Evolutionary conservation across 2,888 invertebrate species (phyloP).

Genomic region (Eristalis intricaria): DNA sequence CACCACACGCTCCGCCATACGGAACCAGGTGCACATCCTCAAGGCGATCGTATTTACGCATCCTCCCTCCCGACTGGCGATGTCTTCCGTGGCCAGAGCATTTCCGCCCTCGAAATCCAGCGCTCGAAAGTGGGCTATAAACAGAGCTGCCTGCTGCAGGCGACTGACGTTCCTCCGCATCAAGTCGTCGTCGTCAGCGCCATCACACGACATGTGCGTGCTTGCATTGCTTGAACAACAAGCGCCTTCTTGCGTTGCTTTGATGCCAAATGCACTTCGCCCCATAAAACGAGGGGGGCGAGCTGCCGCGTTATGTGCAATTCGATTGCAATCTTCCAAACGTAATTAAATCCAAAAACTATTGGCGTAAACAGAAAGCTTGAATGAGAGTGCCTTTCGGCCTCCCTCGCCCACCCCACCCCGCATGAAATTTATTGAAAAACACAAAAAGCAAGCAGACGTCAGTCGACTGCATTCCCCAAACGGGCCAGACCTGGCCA

Average conservation of each 20-base stretch:
- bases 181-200: neutral
- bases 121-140: neutral
- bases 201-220: neutral
- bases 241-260: neutral
- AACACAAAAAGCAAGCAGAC: conserved; percentile 41
- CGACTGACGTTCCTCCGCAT: neutral
- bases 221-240: neutral
- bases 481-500: conserved; percentile 9
- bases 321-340: conserved; percentile 66
- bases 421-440: conserved; percentile 64
- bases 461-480: conserved; percentile 52
- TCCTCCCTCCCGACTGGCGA: neutral
- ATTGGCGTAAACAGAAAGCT: conserved; percentile 58
- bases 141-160: neutral
- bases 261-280: conserved; percentile 5
- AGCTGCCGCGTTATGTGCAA: conserved; percentile 34
- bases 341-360: conserved; percentile 65
- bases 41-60: neutral
- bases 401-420: neutral
- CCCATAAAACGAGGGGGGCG: neutral
- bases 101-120: neutral
- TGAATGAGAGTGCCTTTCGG: conserved; percentile 44
- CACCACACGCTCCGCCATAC: neutral
- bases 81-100: neutral
- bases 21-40: neutral